phyloP scores from a whole-genome alignment of 2,888 invertebrate genomes.

The Apamea sordens region DNA sequence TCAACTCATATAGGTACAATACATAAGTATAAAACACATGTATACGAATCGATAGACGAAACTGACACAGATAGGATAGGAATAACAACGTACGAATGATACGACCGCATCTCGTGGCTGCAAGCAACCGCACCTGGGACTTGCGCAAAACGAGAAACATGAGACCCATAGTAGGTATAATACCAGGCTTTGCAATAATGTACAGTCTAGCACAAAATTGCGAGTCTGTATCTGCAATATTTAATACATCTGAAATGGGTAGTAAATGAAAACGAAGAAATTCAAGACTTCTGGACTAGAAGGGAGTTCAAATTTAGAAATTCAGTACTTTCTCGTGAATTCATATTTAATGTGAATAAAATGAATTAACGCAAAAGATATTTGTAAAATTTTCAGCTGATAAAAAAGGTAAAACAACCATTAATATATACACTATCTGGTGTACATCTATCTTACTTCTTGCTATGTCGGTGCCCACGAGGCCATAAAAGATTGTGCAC shows the following conservation, averaged over 20 bases:
- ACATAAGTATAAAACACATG: constrained; percentile 5
- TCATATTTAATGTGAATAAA: neutral
- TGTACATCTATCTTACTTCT: neutral
- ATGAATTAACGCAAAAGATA: neutral
- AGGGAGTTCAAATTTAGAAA: neutral
- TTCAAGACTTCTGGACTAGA: neutral
- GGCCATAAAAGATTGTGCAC: constrained; percentile 15
- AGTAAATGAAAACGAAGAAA: neutral
- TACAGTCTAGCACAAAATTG: constrained; percentile 15
- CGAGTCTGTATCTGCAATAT: neutral
- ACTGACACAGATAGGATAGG: constrained; percentile 29
- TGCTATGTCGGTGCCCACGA: constrained; percentile 1
- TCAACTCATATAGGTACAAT: neutral
- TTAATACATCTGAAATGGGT: neutral
- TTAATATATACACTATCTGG: neutral
- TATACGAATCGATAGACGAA: constrained; percentile 29
- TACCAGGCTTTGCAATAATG: constrained; percentile 31
- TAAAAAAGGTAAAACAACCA: neutral
- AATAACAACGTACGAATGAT: constrained; percentile 42
- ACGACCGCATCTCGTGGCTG: constrained; percentile 52
- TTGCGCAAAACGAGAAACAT: constrained; percentile 59
- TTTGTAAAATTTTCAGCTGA: neutral
- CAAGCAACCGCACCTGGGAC: constrained; percentile 51
- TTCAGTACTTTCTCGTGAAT: neutral
- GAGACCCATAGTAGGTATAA: constrained; percentile 23